Evolutionary conservation across 2,797 vertebrate genomes (phyloP).

Genomic region (Rhynchotus rufescens): DNA sequence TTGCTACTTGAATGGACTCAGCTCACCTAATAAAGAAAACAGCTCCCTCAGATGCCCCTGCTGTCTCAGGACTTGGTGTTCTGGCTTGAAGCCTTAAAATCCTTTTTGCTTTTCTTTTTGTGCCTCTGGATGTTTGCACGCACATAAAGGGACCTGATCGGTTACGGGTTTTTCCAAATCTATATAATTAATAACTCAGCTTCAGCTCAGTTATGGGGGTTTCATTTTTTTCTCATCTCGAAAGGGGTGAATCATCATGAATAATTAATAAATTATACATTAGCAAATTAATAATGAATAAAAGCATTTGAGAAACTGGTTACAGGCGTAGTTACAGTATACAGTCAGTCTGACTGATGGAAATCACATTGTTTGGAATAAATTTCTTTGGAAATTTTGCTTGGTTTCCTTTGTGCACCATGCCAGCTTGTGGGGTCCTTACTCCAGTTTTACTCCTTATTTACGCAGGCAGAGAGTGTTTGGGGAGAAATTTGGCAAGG

Average conservation of each 20-base stretch:
- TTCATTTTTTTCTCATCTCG: conserved; percentile 30
- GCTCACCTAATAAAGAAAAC: not conserved
- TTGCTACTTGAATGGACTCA: not conserved
- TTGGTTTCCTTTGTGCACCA: conserved; percentile 44
- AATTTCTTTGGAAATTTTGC: conserved; percentile 26
- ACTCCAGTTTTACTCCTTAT: not conserved
- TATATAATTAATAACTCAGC: not conserved
- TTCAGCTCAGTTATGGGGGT: conserved; percentile 4
- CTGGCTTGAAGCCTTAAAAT: not conserved
- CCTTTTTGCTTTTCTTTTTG: conserved; percentile 13
- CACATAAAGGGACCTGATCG: not conserved
- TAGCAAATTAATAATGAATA: not conserved
- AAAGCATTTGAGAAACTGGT: conserved; percentile 37
- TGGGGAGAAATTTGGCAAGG: conserved; percentile 30
- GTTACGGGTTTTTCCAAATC: conserved; percentile 49
- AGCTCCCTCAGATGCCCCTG: not conserved
- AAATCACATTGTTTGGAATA: conserved; percentile 66
- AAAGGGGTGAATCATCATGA: conserved; percentile 30
- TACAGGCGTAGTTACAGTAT: conserved; percentile 63
- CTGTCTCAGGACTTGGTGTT: not conserved
- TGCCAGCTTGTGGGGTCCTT: not conserved
- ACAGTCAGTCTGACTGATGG: conserved; percentile 59
- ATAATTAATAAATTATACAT: conserved; percentile 20
- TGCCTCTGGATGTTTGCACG: not conserved
- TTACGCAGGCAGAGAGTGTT: not conserved